Base-by-base conservation (phyloP, 2,113 vertebrate genomes). In the Callithrix jacchus region DNA sequence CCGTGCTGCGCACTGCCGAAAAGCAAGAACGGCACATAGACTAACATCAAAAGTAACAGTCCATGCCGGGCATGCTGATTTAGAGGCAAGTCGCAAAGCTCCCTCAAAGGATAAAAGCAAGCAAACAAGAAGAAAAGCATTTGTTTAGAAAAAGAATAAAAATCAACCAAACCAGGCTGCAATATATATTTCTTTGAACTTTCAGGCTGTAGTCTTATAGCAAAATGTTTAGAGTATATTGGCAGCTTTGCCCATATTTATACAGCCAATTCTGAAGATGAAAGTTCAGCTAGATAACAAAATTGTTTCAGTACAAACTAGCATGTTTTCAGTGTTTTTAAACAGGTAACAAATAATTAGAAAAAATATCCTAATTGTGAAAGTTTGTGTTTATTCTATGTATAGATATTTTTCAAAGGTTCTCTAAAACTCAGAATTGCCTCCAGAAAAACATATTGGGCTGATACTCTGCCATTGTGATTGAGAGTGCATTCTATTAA, bases 271-370 rank as follows among this genome's bases (percentile, higher is more conserved):
- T 92, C 23, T 94, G 58, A 89, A 80, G 68, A 86, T 92, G 23
- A 91, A 79, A 83, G 52, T 25, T 95, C 40, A 92, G 42, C 42
- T 89, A 85, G 71, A 89, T 93, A 95, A 77, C 30, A 91, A 89
- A 91, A 81, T 82, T 73, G 13, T 68, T 66, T 77, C 52, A 49
- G 14, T 54, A 49, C 27, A 64, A 74, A 68, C n/a, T 70, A 61
- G 87, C 10, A 45, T 80, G 54, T 56, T 76, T 73, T 23, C 32
- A 42, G 42, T 64, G n/a, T 91, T 93, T 96, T 80, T 18, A 94
- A 91, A 47, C 30, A 81, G 12, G 80, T 87, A 84, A 54, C 12
- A 92, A 95, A 54, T 80, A 54, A 80, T n/a, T 12, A 49, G 40
- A 37, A 14, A 8, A 45, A n/a, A 89, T 79, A 35, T 80, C 14